A percentile compares a stretch with the other conserved stretches of the same genome.
These are phyloP conservation scores for Lithodes maja DNA, from an alignment of 2,888 invertebrate species.

Conservation along the genomic window DNA sequence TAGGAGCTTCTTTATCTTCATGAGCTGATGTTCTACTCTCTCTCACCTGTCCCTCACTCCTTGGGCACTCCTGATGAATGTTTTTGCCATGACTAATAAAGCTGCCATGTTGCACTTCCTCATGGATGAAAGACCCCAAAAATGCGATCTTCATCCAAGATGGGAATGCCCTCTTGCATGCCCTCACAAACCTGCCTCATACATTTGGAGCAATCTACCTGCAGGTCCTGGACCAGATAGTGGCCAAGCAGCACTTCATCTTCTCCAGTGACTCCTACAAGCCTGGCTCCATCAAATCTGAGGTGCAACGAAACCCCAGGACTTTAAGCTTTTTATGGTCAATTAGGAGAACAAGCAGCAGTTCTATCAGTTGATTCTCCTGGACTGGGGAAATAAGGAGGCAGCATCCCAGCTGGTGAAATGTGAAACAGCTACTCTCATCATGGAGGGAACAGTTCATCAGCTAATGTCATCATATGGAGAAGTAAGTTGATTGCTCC, in stretches of 20 bases:
- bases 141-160: background rate
- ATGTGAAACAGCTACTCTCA: background rate
- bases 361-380: background rate
- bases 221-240: background rate
- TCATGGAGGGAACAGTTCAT: background rate
- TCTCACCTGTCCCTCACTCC: background rate
- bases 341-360: slow-evolving; percentile 10
- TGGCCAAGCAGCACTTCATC: background rate
- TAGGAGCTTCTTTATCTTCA: background rate
- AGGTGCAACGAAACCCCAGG: background rate
- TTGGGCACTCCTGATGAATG: background rate
- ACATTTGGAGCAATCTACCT: slow-evolving; percentile 6
- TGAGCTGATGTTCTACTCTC: slow-evolving; percentile 2
- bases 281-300: background rate
- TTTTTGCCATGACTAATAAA: slow-evolving; percentile 9
- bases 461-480: background rate
- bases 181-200: background rate
- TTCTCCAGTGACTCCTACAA: background rate
- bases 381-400: background rate
- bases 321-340: slow-evolving; percentile 2
- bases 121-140: background rate
- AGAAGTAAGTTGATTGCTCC: background rate
- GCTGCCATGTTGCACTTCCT: slow-evolving; percentile 19
- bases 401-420: background rate
- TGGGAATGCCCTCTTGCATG: background rate